Conservation (phyloP, 1,140 invertebrate genomes). For the Sipha flava region DNA sequence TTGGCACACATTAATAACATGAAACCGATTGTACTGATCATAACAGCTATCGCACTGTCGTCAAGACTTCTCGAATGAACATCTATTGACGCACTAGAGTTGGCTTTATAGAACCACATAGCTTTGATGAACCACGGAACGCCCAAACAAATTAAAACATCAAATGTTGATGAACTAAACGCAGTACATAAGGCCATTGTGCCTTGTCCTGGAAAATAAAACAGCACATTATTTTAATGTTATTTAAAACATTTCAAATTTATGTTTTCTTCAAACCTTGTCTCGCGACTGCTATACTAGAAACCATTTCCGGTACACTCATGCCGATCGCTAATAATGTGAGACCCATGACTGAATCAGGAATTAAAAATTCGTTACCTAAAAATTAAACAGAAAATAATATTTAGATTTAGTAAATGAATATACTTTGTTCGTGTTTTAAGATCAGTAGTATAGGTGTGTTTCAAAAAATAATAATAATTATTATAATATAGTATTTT, state of each 20-base stretch:
- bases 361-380: slow-evolving; percentile 57
- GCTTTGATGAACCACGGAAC: slow-evolving; percentile 49
- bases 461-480: too few relatives aligned
- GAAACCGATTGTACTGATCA: slow-evolving; percentile 16
- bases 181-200: slow-evolving; percentile 49
- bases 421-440: background rate
- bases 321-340: slow-evolving; percentile 75
- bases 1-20: background rate
- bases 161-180: slow-evolving; percentile 49
- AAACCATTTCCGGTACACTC: slow-evolving; percentile 77
- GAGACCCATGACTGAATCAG: slow-evolving; percentile 72
- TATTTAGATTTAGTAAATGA: too few relatives aligned
- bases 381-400: slow-evolving; percentile 34
- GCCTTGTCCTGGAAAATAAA: slow-evolving; percentile 43
- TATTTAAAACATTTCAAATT: background rate
- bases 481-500: too few relatives aligned
- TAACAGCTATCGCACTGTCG: slow-evolving; percentile 9
- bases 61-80: slow-evolving; percentile 21
- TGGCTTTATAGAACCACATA: slow-evolving; percentile 38
- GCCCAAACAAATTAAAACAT: slow-evolving; percentile 49
- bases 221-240: background rate
- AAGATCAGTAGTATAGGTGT: background rate
- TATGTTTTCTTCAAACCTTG: slow-evolving; percentile 50
- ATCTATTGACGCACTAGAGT: slow-evolving; percentile 2
- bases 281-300: slow-evolving; percentile 66